Conservation (phyloP, 2,113 vertebrate species). For the Neofelis nebulosa region DNA sequence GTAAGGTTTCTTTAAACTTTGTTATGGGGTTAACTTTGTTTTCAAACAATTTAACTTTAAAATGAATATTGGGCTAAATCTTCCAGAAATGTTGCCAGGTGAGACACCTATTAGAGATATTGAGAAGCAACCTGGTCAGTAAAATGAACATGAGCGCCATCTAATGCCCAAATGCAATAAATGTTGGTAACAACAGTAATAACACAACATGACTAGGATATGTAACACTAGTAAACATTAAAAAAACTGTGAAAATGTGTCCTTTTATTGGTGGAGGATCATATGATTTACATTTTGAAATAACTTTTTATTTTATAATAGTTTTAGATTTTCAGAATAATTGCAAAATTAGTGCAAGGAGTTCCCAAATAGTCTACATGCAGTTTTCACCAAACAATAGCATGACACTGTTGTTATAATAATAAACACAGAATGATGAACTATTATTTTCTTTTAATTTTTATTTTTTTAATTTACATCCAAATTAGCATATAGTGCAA, state of each 20-base stretch:
- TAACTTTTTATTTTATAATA: neutral
- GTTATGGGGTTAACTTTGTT: neutral
- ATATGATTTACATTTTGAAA: neutral
- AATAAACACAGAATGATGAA: neutral
- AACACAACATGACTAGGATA: neutral
- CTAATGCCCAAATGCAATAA: conserved; percentile 31
- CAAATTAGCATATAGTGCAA: no score
- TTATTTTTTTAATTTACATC: no score
- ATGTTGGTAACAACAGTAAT: neutral
- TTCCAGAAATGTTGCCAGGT: neutral
- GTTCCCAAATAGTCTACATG: neutral
- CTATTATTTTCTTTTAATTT: neutral
- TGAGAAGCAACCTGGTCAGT: neutral
- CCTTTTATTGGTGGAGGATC: neutral
- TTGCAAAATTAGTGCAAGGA: neutral
- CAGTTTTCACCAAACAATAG: neutral
- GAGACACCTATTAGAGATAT: neutral
- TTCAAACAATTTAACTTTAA: neutral
- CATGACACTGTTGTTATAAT: neutral
- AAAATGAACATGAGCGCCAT: conserved; percentile 29
- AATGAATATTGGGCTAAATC: neutral
- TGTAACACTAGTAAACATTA: neutral
- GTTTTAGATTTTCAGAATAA: conserved; percentile 1
- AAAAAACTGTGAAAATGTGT: neutral
- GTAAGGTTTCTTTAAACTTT: neutral